Base-by-base conservation (phyloP, 2,888 invertebrate genomes). In the Drosophila peninsularis region DNA sequence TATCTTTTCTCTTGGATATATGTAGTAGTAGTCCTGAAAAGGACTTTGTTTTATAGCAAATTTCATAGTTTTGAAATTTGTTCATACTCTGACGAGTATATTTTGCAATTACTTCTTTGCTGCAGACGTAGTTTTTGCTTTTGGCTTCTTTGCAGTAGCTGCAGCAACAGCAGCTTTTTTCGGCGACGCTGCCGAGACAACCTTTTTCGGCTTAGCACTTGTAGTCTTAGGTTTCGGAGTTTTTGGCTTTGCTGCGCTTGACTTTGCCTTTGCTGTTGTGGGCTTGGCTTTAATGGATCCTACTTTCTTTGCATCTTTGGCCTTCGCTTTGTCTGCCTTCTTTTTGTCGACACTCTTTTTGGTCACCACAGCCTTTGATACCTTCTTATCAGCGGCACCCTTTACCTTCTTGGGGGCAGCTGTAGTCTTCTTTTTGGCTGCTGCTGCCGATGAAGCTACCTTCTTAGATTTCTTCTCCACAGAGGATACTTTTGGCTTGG, bases 311-410 rank as follows among this genome's bases (percentile, higher is more conserved):
- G 57, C 71, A 62, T 75, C 72, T 53, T 76, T 80, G 27, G 66
- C 70, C 37, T 71, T 76, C 36, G 71, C 65, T 44, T 77, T 71
- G 5, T 72, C 63, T 5, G 63, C 61, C 24, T 68, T 72, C 65
- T 75, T 67, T 21, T 76, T 76, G 32, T 76, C 77, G n/a, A 53
- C 65, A 11, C 55, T 66, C 52, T 76, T 76, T 34, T 78, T 78
- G 36, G 65, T 41, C 27, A 58, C 64, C 24, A 57, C 67, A 3
- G 65, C 47, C 47, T 75, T 73, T 13, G 61, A 62, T 27, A 52
- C 13, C 21, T 78, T 77, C 44, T 75, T 68, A n/a, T 70, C 74
- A 27, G 41, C 56, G 11, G 53, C 52, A 27, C 56, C 62, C n/a
- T 56, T 53, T 32, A 57, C 21, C 42, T 66, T 76, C 34, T 68